A percentile compares a stretch with the other conserved stretches of the same genome.
These are phyloP conservation scores for Tympanuchus pallidicinctus DNA, from an alignment of 2,113 vertebrate species.

Conservation along the genomic window DNA sequence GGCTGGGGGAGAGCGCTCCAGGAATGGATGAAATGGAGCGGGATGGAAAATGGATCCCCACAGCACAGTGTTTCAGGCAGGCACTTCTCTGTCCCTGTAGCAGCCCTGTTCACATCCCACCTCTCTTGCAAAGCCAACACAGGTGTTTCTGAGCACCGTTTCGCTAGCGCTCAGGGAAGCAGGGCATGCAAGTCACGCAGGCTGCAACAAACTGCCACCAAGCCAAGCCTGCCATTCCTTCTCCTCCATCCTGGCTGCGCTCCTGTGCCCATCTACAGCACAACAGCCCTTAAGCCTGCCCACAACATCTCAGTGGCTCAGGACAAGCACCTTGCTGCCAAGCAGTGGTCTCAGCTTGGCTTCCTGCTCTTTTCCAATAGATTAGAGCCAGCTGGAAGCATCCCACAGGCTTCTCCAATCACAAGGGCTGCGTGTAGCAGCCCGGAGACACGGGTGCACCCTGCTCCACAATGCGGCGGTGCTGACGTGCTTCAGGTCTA, in stretches of 20 bases:
- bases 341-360: not conserved
- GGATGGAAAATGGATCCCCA: not conserved
- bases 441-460: accelerated
- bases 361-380: not conserved
- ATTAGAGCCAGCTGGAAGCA: not conserved
- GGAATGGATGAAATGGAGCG: accelerated
- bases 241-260: not conserved
- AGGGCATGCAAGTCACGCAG: not conserved
- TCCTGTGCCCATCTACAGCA: not conserved
- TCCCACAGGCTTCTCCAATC: not conserved
- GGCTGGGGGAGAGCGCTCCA: not conserved
- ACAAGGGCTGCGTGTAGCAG: accelerated
- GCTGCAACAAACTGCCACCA: not conserved
- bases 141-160: not conserved
- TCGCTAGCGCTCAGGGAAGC: accelerated
- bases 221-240: not conserved
- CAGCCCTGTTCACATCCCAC: not conserved
- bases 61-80: not conserved
- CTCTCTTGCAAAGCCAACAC: not conserved
- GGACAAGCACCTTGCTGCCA: accelerated
- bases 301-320: not conserved
- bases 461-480: not conserved
- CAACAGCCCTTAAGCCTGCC: not conserved
- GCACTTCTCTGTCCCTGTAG: not conserved
- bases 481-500: not conserved